These are phyloP conservation scores for Sakesphorus luctuosus DNA, from an alignment of 2,113 vertebrate genomes.

Conservation along the genomic window DNA sequence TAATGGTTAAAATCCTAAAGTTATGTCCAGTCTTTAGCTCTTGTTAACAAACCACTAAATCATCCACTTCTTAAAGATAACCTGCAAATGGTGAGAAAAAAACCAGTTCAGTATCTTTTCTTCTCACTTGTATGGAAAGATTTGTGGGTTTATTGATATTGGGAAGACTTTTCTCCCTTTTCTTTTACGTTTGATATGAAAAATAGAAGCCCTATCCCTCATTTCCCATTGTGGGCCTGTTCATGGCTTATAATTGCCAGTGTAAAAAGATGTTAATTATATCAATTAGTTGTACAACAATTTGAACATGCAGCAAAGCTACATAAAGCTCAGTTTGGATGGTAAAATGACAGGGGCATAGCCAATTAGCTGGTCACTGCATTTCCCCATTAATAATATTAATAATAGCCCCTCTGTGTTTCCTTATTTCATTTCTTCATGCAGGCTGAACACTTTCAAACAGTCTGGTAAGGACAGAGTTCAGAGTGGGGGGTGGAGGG, in stretches of 20 bases:
- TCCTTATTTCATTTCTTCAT: not conserved
- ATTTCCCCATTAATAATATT: not conserved
- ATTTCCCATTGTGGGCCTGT: not conserved
- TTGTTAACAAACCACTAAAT: not conserved
- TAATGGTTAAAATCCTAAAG: not conserved
- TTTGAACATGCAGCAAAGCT: not conserved
- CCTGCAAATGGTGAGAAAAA: not conserved
- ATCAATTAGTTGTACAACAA: not conserved
- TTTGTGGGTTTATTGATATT: not conserved
- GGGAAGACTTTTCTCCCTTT: fast-evolving
- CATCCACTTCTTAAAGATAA: not conserved
- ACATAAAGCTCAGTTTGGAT: not conserved
- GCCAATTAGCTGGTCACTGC: not conserved
- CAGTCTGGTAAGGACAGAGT: not conserved
- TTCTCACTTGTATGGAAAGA: not conserved
- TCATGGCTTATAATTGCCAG: not conserved
- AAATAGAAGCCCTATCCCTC: not conserved
- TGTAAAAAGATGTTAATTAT: conserved; percentile 4
- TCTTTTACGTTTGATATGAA: not conserved
- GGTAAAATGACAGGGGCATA: not conserved
- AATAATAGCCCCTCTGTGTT: not conserved
- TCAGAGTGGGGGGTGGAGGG: too few relatives aligned
- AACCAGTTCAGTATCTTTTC: not conserved
- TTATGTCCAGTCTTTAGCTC: not conserved
- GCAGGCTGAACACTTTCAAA: not conserved